Conservation (phyloP, 2,888 invertebrate genomes). For the Chrysodeixis includens region DNA sequence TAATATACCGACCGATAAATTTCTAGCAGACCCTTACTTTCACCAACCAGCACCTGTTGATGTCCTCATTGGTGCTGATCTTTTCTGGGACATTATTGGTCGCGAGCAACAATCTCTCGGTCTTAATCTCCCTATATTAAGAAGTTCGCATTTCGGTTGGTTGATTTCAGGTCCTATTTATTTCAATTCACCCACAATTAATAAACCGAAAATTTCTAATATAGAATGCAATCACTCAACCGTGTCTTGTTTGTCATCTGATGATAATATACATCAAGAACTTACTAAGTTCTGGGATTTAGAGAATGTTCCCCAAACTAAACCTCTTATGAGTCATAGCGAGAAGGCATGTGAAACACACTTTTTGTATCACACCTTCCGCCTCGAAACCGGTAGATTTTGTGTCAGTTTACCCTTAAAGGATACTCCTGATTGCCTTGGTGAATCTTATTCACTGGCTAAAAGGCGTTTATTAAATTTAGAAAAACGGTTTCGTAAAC, state of each 20-base stretch:
- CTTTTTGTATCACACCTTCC: background rate
- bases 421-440: background rate
- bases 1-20: no score
- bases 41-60: no score
- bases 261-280: background rate
- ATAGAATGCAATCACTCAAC: background rate
- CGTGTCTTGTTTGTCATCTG: background rate
- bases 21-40: no score
- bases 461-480: background rate
- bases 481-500: background rate
- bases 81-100: no score
- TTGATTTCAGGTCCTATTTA: background rate
- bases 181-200: background rate
- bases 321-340: background rate
- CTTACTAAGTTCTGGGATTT: background rate
- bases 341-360: background rate
- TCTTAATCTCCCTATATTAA: background rate
- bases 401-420: background rate
- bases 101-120: no score
- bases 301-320: background rate
- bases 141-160: conserved; percentile 1
- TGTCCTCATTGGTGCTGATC: no score
- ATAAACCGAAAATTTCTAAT: background rate
- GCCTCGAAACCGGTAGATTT: background rate
- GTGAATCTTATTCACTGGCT: background rate